phyloP scores from a whole-genome alignment of 64 coral and sea anemone genomes.

The Trachythela sp. region DNA sequence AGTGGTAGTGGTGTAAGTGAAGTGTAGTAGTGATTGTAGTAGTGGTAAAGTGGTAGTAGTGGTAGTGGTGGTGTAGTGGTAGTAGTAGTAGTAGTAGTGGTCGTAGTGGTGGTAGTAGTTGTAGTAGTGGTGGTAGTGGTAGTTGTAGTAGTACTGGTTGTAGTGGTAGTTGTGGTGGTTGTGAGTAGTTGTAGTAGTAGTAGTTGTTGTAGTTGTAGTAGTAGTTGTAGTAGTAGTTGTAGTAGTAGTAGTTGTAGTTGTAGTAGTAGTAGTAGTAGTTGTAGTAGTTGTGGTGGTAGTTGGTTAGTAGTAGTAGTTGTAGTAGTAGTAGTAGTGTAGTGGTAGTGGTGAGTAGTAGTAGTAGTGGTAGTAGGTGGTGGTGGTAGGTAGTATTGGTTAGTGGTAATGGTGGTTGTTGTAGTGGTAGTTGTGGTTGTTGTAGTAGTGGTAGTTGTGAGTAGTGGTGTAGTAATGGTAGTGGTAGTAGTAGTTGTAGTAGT shows the following conservation, averaged over 20 bases:
- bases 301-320: not conserved
- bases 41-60: conserved; percentile 10
- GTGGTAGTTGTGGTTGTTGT: no score
- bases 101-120: conserved; percentile 13
- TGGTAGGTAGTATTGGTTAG: no score
- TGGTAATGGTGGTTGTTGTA: no score
- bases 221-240: not conserved
- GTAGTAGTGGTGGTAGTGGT: conserved; percentile 10
- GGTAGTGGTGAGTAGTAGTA: no score
- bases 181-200: not conserved
- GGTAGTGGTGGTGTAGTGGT: conserved; percentile 17
- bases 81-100: conserved; percentile 10
- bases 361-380: no score
- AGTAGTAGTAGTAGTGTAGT: no score
- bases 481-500: no score
- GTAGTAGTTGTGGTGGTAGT: no score
- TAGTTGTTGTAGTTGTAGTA: not conserved
- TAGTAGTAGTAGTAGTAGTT: not conserved
- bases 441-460: no score
- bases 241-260: not conserved
- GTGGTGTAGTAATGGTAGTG: no score
- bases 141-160: not conserved
- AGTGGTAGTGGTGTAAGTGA: not conserved
- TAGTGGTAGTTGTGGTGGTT: not conserved
- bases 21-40: conserved; percentile 5